phyloP scores from a whole-genome alignment of 2,113 vertebrate species.

The Solea solea region DNA sequence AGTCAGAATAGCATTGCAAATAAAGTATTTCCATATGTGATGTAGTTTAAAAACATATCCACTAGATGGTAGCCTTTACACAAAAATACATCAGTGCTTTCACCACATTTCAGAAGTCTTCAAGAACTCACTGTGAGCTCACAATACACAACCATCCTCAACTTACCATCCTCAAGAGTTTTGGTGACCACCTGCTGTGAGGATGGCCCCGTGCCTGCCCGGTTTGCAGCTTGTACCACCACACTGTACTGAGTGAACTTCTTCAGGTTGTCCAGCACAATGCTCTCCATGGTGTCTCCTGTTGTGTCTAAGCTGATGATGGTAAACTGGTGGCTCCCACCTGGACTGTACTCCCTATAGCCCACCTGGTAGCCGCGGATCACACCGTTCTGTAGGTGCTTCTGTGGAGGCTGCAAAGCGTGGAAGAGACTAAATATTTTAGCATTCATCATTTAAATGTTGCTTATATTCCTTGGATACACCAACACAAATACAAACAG shows the following conservation, averaged over 20 bases:
- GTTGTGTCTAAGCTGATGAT: slow-evolving; percentile 97
- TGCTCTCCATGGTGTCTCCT: slow-evolving; percentile 93
- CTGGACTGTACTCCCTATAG: slow-evolving; percentile 94
- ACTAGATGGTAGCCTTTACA: slow-evolving; percentile 53
- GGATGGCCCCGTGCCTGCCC: slow-evolving; percentile 95
- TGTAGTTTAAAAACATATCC: slow-evolving; percentile 35
- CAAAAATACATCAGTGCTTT: background rate
- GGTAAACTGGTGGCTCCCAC: slow-evolving; percentile 96
- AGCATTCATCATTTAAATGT: background rate
- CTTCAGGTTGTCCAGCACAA: slow-evolving; percentile 93
- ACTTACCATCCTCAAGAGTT: slow-evolving; percentile 94
- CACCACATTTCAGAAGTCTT: no score
- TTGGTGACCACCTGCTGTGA: slow-evolving; percentile 98
- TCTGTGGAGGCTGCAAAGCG: slow-evolving; percentile 88
- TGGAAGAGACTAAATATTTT: background rate
- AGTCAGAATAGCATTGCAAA: no score
- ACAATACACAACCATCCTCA: background rate
- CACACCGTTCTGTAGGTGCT: slow-evolving; percentile 94
- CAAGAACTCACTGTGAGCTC: no score
- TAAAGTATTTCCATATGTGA: background rate
- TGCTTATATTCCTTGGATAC: background rate
- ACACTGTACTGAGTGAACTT: slow-evolving; percentile 99
- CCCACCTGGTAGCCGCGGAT: slow-evolving; percentile 98
- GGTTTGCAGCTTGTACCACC: slow-evolving; percentile 97
- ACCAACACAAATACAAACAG: no score